Conservation (phyloP, 2,888 invertebrate genomes). For the Scaptomyza reducta region DNA sequence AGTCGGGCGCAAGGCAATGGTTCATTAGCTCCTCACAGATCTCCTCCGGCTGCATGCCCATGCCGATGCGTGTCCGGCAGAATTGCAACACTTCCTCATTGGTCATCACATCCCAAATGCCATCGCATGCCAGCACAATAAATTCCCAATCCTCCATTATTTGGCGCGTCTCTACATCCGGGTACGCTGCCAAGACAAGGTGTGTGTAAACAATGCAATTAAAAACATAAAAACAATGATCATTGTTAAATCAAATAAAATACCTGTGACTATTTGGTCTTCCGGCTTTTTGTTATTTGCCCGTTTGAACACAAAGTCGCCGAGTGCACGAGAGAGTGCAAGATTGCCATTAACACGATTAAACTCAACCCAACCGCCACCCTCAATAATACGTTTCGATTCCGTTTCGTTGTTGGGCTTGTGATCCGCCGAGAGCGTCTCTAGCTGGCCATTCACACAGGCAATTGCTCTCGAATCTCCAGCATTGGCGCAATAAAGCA, state of each 20-base stretch:
- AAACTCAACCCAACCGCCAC: slow-evolving; percentile 98
- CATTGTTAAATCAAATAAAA: slow-evolving; percentile 8
- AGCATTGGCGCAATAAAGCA: slow-evolving; percentile 97
- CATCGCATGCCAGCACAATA: slow-evolving; percentile 98
- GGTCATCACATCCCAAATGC: slow-evolving; percentile 99
- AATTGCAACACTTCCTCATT: slow-evolving; percentile 97
- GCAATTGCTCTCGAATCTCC: slow-evolving; percentile 98
- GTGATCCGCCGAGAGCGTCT: slow-evolving; percentile 93
- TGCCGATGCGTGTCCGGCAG: slow-evolving; percentile 92
- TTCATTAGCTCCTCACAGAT: slow-evolving; percentile 98
- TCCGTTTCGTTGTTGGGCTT: slow-evolving; percentile 97
- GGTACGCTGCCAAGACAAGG: slow-evolving; percentile 89
- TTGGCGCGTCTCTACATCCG: slow-evolving; percentile 93
- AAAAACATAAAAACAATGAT: slow-evolving; percentile 7
- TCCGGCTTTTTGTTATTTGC: slow-evolving; percentile 92
- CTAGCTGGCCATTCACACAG: slow-evolving; percentile 91
- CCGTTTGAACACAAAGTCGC: slow-evolving; percentile 98
- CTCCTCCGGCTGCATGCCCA: slow-evolving; percentile 94
- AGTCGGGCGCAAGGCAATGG: slow-evolving; percentile 97
- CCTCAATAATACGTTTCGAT: slow-evolving; percentile 93
- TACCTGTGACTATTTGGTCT: slow-evolving; percentile 98
- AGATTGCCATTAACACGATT: slow-evolving; percentile 99
- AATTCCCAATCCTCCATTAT: slow-evolving; percentile 97
- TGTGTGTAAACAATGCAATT: slow-evolving; percentile 14
- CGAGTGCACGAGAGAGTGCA: slow-evolving; percentile 97